phyloP scores from a whole-genome alignment of 2,888 invertebrate genomes.

The Lypha dubia region DNA sequence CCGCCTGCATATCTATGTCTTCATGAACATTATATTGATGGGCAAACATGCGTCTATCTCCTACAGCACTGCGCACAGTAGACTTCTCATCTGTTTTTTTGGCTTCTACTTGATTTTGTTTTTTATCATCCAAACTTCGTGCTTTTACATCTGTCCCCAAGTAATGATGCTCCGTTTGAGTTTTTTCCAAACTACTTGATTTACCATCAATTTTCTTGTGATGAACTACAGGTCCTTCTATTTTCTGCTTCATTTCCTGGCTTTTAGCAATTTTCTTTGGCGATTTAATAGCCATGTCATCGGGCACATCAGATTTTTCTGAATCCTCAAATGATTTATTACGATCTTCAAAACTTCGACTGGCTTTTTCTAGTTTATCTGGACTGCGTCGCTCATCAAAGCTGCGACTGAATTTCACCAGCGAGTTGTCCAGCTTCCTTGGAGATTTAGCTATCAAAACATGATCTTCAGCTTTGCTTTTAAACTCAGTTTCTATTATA shows the following conservation, averaged over 20 bases:
- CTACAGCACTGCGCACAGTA: conserved; percentile 78
- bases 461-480: conserved; percentile 89
- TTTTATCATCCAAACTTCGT: conserved; percentile 87
- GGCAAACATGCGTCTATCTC: conserved; percentile 81
- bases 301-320: conserved; percentile 84
- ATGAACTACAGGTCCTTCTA: conserved; percentile 86
- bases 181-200: conserved; percentile 88
- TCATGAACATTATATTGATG: conserved; percentile 82
- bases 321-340: conserved; percentile 87
- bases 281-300: conserved; percentile 85
- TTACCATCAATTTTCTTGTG: conserved; percentile 87
- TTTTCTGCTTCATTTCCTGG: conserved; percentile 86
- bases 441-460: conserved; percentile 90
- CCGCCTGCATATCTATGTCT: conserved; percentile 86
- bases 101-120: conserved; percentile 75
- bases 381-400: conserved; percentile 86
- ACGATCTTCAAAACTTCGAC: conserved; percentile 87
- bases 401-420: conserved; percentile 86
- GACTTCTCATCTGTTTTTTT: conserved; percentile 84
- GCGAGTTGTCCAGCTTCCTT: conserved; percentile 87
- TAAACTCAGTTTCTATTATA: conserved; percentile 89
- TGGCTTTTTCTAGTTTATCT: conserved; percentile 85
- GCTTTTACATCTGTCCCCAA: conserved; percentile 87
- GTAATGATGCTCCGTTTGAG: conserved; percentile 86
- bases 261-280: conserved; percentile 86